These are phyloP conservation scores for Arion vulgaris DNA, from an alignment of 1,140 invertebrate genomes.

Conservation along the genomic window DNA sequence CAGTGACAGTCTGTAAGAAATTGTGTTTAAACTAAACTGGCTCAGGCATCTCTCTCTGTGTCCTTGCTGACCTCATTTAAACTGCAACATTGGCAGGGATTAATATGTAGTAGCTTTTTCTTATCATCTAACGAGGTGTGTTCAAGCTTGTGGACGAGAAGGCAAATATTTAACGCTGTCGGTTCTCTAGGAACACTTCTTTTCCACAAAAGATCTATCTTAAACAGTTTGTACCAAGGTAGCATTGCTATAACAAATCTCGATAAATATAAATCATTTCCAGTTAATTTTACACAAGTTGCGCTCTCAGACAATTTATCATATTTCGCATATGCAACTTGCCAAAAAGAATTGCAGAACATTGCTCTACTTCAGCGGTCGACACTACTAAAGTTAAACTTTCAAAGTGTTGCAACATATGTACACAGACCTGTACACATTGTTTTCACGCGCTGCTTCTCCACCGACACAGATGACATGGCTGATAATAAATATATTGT, in stretches of 20 bases:
- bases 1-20: neutral
- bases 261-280: neutral
- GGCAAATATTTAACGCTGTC: neutral
- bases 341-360: neutral
- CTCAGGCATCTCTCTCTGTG: neutral
- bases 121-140: neutral
- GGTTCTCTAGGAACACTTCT: neutral
- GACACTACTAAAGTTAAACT: neutral
- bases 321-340: neutral
- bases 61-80: neutral
- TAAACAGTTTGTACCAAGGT: neutral
- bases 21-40: neutral
- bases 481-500: conserved; percentile 73
- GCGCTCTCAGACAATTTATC: neutral
- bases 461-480: conserved; percentile 50
- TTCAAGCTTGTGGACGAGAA: neutral
- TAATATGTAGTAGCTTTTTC: neutral
- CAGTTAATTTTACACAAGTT: neutral
- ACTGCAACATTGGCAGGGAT: neutral
- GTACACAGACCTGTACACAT: neutral
- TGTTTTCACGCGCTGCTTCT: neutral
- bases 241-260: neutral
- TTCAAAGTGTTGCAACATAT: neutral
- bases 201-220: neutral
- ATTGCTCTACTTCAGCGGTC: neutral